Evolutionary conservation across 2,888 invertebrate species (phyloP), one percentile per base, ranked within the genome.

Genomic region (Cremastinae sp.): DNA sequence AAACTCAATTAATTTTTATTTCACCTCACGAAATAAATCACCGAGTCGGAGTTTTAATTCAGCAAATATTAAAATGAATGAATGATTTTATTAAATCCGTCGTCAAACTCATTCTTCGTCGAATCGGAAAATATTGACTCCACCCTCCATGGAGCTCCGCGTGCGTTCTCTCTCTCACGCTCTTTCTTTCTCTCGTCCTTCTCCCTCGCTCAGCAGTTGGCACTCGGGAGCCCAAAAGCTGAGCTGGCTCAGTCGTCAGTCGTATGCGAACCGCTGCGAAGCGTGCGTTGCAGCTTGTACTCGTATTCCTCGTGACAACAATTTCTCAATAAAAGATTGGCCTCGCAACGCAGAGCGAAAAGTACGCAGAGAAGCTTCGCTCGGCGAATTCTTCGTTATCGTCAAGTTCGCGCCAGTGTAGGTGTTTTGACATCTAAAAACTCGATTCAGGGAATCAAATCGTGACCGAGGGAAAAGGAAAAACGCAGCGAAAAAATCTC

Each of bases 201-300:
- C 35, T 35, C 37, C 7, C 18, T 43, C 59, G 28, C 65, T 28
- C 51, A 35, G 18, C 55, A 43, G 65, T 65, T 35, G 49, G n/a
- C 10, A 47, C 72, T 41, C 9, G 9, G 9, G 22, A 61, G 51
- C 37, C 37, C 14, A 28, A 35, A 14, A 45, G 58, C 53, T 14
- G 56, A 45, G 62, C 16, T n/a, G n/a, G n/a, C n/a, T n/a, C n/a
- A n/a, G n/a, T n/a, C n/a, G n/a, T n/a, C 75, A 78, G 78, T 78
- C 78, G 62, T 75, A 55, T 71, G 55, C 75, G 72, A 78, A 64
- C 71, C 74, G 68, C 43, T 56, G 68, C 8, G 66, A 59, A 62
- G 72, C 37, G 53, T 56, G 22, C 14, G 43, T 75, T 51, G 51
- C 58, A 43, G 12, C 22, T 56, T 22, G 2, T 18, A 9, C 12